Base-by-base conservation (phyloP, 2,113 vertebrate species). In the Polyodon spathula region DNA sequence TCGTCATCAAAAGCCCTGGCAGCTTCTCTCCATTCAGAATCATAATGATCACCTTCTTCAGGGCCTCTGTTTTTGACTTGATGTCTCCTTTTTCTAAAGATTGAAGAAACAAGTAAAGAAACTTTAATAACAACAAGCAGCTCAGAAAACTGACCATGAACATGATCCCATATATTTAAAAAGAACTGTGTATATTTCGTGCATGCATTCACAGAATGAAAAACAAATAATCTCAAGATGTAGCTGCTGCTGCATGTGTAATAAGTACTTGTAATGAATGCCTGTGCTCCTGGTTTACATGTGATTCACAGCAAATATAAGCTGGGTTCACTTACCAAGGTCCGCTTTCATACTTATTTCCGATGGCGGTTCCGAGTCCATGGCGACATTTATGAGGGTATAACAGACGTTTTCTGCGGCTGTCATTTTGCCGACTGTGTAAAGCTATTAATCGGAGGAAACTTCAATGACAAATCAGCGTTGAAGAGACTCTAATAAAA, bases 41-140 rank as follows among this genome's bases (percentile, higher is more conserved):
- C 96, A 99, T 99, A 60, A 98, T 94, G 67, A 99, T 98, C 8
- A 99, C 96, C 81, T 98, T 99, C 82, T 99, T 99, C 80, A 99
- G 76, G 48, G 94, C 96, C 71, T 99, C 96, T 0, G 95, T 97
- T 77, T 98, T 99, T 44, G 93, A 83, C 67, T 98, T 98, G 61
- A 98, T 92, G 66, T 99, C 96, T 66, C 96, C 96, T 81, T 99
- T 99, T 84, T 99, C 96, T 99, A 71, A 53, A 66, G 8, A 46
- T 64, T 65, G 4, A 43, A 57, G 37, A 61, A 15, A 5, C 1
- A 27, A 27, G 3, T 27, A 27, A 27, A 27, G 27, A 27, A 27
- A 3, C 27, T 27, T 27, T 27, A 27, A 27, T 27, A 27, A 27
- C 27, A 27, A 27, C 27, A 27, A 27, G 2, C 1, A 27, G 27